Conservation (phyloP, 2,797 vertebrate species). For the Melanotaenia boesemani region DNA sequence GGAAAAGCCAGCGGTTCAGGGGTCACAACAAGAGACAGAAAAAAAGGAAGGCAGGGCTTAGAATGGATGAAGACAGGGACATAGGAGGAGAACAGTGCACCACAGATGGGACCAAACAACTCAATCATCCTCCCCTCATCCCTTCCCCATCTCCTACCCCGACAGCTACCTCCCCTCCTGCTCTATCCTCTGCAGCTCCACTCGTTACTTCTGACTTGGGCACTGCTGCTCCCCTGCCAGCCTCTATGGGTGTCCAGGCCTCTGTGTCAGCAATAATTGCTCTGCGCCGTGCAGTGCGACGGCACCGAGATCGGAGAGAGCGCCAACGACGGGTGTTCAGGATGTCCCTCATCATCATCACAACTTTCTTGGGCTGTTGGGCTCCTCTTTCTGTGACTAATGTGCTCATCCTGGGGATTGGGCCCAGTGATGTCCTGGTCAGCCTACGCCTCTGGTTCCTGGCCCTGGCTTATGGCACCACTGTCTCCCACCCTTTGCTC, state of each 20-base stretch:
- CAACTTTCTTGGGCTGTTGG: conserved; percentile 85
- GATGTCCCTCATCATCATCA: conserved; percentile 86
- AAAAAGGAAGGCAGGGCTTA: conserved; percentile 59
- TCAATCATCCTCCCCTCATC: conserved; percentile 81
- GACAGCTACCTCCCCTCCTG: conserved; percentile 81
- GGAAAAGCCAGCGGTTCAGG: conserved; percentile 75
- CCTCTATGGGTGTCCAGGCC: conserved; percentile 81
- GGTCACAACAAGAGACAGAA: conserved; percentile 61
- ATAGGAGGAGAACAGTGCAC: conserved; percentile 63
- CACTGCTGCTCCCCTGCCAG: conserved; percentile 54
- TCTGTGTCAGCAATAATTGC: conserved; percentile 86
- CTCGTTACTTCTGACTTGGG: conserved; percentile 63
- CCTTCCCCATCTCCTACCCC: conserved; percentile 78
- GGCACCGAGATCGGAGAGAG: conserved; percentile 82
- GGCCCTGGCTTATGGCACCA: conserved; percentile 84
- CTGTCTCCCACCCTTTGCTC: conserved; percentile 83
- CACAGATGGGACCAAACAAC: conserved; percentile 75
- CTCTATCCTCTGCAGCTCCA: conserved; percentile 70
- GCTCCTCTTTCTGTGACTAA: conserved; percentile 84
- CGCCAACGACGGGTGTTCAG: conserved; percentile 83
- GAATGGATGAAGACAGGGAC: conserved; percentile 40
- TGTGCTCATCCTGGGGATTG: conserved; percentile 82
- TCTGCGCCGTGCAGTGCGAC: conserved; percentile 81
- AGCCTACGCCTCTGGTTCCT: conserved; percentile 85
- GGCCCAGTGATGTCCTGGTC: conserved; percentile 79